Base-by-base conservation (phyloP, 1,140 invertebrate genomes). In the Trypoxylus dichotomus region DNA sequence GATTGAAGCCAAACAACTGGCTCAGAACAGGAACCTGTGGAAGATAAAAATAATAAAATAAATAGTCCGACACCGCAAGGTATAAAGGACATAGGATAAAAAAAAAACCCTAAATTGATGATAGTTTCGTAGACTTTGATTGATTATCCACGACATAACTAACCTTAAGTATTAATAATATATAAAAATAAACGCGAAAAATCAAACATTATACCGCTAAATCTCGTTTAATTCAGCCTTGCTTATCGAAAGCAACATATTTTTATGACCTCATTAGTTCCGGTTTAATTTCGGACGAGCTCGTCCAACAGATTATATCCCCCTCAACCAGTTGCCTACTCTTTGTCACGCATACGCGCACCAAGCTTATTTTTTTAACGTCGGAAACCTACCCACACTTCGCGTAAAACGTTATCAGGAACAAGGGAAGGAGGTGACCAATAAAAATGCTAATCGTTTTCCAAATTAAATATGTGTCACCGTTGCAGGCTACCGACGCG, bases 401-500 rank as follows among this genome's bases (percentile, higher is more conserved):
- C 60, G 27, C 27, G 27, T 8, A 21, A 15, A 25, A 24, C 13
- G 13, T 27, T 68, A 68, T 68, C 24, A 24, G 7, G 7, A 37
- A 37, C 7, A 19, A 54, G 19, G 19, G 19, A 54, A 54, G 19
- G 11, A n/a, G 19, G 47, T n/a, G 21, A 27, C 60, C 24, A 68
- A 68, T 68, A 68, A 68, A 68, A 68, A 68, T 68, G 60, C 60
- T 68, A 68, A 68, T 68, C 27, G 60, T 8, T 24, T 68, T 27
- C 21, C 60, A 13, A 68, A 68, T 54, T 54, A 54, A 54, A 54
- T 54, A 54, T 54, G 15, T 54, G 15, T 54, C 47, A 54, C 47
- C 15, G 13, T 54, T n/a, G 7, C 47, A 37, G 10, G 47, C 21
- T 58, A 58, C 47, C 15, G 7, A 58, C 47, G 47, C 13, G 15